Evolutionary conservation across 2,113 vertebrate species (phyloP).

Genomic region (Fukomys damarensis): DNA sequence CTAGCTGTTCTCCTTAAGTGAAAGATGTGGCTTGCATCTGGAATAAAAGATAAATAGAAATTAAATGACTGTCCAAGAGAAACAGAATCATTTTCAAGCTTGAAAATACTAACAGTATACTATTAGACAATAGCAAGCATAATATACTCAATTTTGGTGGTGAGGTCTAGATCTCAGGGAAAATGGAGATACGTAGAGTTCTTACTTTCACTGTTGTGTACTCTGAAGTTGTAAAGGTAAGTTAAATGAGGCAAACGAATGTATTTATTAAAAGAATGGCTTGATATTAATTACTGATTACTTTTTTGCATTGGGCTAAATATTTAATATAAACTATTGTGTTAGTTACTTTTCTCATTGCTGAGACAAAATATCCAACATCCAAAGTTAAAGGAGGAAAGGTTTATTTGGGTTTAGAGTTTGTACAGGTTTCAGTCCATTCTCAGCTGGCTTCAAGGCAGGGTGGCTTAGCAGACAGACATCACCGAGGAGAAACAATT

Average conservation of each 20-base stretch:
- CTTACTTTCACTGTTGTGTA: neutral
- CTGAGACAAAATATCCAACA: neutral
- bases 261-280: constrained; percentile 6
- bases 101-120: neutral
- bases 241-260: constrained; percentile 3
- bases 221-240: constrained; percentile 13
- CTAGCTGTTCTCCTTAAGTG: constrained; percentile 13
- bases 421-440: neutral
- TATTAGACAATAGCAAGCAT: neutral
- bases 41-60: constrained; percentile 21
- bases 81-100: constrained; percentile 33
- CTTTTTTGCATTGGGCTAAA: neutral
- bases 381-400: neutral
- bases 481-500: neutral
- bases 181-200: neutral
- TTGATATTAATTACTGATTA: constrained; percentile 32
- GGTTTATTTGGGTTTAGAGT: neutral
- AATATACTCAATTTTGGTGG: neutral
- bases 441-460: neutral
- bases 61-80: constrained; percentile 1
- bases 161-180: neutral
- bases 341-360: neutral
- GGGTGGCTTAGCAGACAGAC: neutral
- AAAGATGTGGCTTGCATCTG: neutral
- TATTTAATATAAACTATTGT: constrained; percentile 7